A percentile compares a stretch with the other conserved stretches of the same genome.
phyloP scores from a whole-genome alignment of 2,113 vertebrate genomes.

The Willisornis vidua region DNA sequence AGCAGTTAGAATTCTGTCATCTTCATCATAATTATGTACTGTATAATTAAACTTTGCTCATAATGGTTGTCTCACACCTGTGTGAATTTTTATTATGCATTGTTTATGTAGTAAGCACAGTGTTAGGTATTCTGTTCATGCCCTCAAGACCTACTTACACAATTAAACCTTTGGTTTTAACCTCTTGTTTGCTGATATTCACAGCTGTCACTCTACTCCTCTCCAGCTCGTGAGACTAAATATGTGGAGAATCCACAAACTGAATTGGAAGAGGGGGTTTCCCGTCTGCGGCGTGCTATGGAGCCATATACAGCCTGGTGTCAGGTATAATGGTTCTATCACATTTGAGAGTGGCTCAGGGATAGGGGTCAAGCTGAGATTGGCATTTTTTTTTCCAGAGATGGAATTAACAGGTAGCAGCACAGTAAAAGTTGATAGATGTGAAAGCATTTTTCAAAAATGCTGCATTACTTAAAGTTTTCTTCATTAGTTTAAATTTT shows the following conservation, averaged over 20 bases:
- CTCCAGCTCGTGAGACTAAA: constrained; percentile 73
- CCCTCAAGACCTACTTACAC: constrained; percentile 34
- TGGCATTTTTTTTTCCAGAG: not conserved
- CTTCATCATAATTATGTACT: not conserved
- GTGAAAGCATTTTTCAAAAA: not conserved
- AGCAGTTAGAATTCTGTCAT: constrained; percentile 35
- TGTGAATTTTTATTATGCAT: constrained; percentile 18
- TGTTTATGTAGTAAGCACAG: not conserved
- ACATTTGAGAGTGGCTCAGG: not conserved
- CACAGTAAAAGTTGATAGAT: not conserved
- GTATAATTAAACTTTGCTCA: constrained; percentile 53
- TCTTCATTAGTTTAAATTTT: not conserved
- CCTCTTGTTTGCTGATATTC: constrained; percentile 57
- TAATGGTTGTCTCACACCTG: constrained; percentile 19
- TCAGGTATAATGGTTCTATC: constrained; percentile 79
- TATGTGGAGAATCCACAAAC: constrained; percentile 76
- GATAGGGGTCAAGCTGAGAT: not conserved
- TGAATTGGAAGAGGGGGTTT: constrained; percentile 81
- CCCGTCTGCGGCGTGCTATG: constrained; percentile 76
- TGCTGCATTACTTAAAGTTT: not conserved
- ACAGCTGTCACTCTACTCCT: constrained; percentile 90
- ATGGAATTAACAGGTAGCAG: not conserved
- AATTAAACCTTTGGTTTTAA: constrained; percentile 42
- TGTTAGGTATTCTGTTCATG: not conserved
- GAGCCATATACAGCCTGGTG: constrained; percentile 83